Percentiles rank a stretch among this genome's conserved stretches.
Conservation (phyloP, 2,113 vertebrate species). For the Anthoscopus minutus region DNA sequence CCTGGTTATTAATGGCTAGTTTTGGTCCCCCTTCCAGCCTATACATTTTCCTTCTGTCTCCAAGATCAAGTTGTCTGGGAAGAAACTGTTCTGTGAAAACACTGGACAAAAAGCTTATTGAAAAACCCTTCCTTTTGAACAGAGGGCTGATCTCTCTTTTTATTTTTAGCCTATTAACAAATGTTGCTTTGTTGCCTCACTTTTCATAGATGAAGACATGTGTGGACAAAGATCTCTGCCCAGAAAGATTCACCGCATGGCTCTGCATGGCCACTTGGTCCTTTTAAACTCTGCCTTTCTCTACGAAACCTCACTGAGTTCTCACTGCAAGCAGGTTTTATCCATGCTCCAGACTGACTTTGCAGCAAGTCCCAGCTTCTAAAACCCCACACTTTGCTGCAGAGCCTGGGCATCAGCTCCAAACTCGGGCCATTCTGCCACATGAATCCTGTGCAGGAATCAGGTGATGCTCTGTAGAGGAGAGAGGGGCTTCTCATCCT, state of each 20-base stretch:
- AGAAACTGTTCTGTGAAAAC: background rate
- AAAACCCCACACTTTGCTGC: background rate
- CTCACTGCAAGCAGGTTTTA: background rate
- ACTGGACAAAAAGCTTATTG: slow-evolving; percentile 33
- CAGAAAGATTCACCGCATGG: background rate
- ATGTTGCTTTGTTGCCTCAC: slow-evolving; percentile 8
- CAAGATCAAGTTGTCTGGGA: background rate
- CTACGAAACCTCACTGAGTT: background rate
- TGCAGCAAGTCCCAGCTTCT: background rate
- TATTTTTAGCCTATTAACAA: slow-evolving; percentile 25
- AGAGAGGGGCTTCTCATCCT: background rate
- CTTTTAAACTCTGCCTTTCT: background rate
- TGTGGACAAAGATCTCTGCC: background rate
- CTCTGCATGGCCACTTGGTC: background rate
- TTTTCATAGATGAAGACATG: background rate
- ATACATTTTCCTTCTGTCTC: background rate
- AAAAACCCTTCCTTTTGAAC: background rate
- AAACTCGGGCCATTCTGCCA: background rate
- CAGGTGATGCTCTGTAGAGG: background rate
- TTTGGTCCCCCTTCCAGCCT: background rate
- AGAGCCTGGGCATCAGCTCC: background rate
- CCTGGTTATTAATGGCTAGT: background rate
- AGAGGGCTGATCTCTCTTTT: background rate
- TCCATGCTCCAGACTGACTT: background rate
- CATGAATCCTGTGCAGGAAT: background rate